phyloP scores from a whole-genome alignment of 1,140 invertebrate species.

The Ips typographus region DNA sequence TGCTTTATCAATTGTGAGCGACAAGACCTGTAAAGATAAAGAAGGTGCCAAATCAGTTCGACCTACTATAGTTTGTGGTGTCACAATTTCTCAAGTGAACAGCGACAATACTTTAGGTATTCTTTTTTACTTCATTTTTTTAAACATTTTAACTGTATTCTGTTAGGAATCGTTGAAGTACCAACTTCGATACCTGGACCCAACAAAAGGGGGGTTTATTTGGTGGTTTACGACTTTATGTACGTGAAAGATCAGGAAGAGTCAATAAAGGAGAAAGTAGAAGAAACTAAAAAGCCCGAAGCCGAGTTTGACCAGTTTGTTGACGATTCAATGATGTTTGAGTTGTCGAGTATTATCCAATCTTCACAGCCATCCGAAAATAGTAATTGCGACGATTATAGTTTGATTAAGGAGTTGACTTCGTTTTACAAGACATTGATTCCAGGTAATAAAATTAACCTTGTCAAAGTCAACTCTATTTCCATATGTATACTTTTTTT shows the following conservation, averaged over 20 bases:
- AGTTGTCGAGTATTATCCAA: constrained; percentile 22
- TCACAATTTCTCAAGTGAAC: constrained; percentile 40
- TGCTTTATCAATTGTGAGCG: constrained; percentile 56
- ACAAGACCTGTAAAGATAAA: constrained; percentile 38
- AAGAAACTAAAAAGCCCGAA: constrained; percentile 28
- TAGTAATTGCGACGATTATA: constrained; percentile 24
- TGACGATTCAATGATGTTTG: constrained; percentile 2
- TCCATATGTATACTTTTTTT: too few relatives aligned
- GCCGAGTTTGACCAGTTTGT: constrained; percentile 24
- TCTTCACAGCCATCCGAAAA: constrained; percentile 12
- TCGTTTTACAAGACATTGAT: constrained; percentile 49
- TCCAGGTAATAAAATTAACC: constrained; percentile 35
- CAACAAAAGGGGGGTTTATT: constrained; percentile 50
- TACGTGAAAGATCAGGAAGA: constrained; percentile 50
- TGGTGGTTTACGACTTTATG: constrained; percentile 62
- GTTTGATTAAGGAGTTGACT: constrained; percentile 41
- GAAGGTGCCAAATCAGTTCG: constrained; percentile 30
- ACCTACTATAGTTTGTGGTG: constrained; percentile 48
- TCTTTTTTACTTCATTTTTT: not conserved
- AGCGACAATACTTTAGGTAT: constrained; percentile 9
- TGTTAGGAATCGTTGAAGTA: too few relatives aligned
- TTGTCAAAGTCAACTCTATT: too few relatives aligned
- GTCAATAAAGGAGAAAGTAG: constrained; percentile 12
- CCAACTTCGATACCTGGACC: not conserved
- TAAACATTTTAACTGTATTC: not conserved